Base-by-base conservation (phyloP, 1,140 invertebrate genomes). In the Drosophila mojavensis region DNA sequence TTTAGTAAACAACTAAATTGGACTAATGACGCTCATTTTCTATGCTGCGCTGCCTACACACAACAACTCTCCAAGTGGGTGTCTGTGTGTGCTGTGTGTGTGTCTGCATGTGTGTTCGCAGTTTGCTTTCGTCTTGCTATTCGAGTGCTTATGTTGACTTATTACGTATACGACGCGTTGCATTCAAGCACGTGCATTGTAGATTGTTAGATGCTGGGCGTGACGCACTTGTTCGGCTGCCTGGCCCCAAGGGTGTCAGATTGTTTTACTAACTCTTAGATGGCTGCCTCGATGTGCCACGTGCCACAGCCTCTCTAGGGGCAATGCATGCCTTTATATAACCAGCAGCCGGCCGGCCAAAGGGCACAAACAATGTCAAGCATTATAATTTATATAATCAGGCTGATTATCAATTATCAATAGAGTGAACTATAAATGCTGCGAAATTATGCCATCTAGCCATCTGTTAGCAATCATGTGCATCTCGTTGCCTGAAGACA, bases 1-100 rank as follows among this genome's bases (percentile, higher is more conserved):
- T 78, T 89, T 81, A 78, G 89, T 85, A 89, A 89, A 89, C 84
- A 91, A 91, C 88, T 89, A 91, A 91, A 91, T 91, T 91, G 89
- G 78, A 88, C 89, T 91, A 91, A 91, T 91, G 89, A 91, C 83
- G 89, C 89, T 91, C 84, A 91, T 91, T 91, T 91, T 74, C 73
- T 91, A 89, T 82, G 81, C 89, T 62, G 65, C 66, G 61, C 53
- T 36, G 68, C 55, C 43, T 45, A 60, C 62, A 5, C 50, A 24
- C 20, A 24, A 24, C 20, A 24, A 3, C 20, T 24, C 20, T 24
- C 20, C 20, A 3, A 24, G 20, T 13, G 1, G 36, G 33, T 28
- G 50, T 30, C 50, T 39, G 20, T 20, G 33, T 51, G 26, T 10
- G 33, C 17, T 45, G 62, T 28, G 20, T 30, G 33, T 51, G 33